Evolutionary conservation across 2,797 vertebrate species (phyloP).

Genomic region (Lutra lutra): DNA sequence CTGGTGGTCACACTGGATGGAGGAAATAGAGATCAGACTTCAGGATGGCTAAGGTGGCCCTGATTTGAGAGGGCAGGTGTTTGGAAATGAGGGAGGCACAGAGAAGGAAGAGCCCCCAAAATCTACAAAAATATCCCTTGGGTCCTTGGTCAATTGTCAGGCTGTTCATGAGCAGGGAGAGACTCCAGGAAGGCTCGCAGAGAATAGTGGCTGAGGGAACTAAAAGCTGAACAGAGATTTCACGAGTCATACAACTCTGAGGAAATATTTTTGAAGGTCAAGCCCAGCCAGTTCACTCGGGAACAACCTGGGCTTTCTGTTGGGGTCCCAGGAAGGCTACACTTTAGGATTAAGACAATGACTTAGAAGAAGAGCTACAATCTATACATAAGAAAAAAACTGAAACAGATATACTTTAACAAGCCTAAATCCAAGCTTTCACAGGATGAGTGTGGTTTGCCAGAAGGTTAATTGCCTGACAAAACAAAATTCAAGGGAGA

Average conservation of each 20-base stretch:
- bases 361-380: background rate
- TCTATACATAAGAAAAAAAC: background rate
- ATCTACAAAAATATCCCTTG: background rate
- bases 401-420: background rate
- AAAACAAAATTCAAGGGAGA: background rate
- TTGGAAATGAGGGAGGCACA: background rate
- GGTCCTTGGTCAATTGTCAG: background rate
- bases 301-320: background rate
- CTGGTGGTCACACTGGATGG: background rate
- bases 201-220: background rate
- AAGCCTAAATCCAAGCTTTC: background rate
- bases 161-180: background rate
- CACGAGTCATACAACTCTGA: background rate
- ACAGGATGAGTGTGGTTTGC: background rate
- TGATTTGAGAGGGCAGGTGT: background rate
- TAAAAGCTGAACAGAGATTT: background rate
- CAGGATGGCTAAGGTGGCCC: background rate
- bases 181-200: background rate
- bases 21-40: background rate
- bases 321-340: background rate
- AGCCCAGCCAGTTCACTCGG: background rate
- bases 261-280: background rate
- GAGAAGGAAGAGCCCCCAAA: background rate
- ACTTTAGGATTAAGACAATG: background rate
- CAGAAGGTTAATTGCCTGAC: background rate